Percentiles rank a stretch among this genome's conserved stretches.
phyloP scores from a whole-genome alignment of 2,888 invertebrate genomes.

The Patella ulyssiponensis region DNA sequence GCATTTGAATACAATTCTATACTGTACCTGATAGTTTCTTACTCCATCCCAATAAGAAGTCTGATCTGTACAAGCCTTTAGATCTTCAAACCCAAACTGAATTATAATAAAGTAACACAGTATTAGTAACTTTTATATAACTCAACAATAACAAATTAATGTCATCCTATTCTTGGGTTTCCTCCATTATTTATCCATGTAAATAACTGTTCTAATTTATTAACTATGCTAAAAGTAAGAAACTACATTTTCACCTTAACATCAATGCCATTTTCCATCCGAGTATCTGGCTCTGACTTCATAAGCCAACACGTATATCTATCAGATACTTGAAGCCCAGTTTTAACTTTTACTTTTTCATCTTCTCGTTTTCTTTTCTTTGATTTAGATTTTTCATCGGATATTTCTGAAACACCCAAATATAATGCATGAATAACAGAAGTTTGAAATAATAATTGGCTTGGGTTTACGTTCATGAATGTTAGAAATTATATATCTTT shows the following conservation, averaged over 20 bases:
- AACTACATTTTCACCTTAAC: constrained; percentile 54
- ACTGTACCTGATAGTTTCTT: constrained; percentile 67
- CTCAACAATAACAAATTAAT: background rate
- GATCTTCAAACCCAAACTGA: constrained; percentile 71
- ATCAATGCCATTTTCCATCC: constrained; percentile 67
- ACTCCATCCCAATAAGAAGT: constrained; percentile 73
- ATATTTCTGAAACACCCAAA: too few species aligned
- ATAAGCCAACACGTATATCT: constrained; percentile 57
- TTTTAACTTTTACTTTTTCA: too few species aligned
- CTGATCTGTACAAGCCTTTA: constrained; percentile 64
- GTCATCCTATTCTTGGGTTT: background rate
- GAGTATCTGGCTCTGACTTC: constrained; percentile 67
- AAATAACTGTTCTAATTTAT: background rate
- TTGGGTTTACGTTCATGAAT: too few species aligned
- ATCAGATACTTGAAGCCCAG: background rate
- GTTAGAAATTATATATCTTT: too few species aligned
- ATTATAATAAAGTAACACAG: constrained; percentile 31
- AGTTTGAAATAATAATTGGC: too few species aligned
- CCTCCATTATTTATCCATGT: background rate
- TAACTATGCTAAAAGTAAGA: too few species aligned
- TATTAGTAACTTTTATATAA: background rate
- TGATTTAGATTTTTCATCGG: too few species aligned
- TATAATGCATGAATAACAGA: too few species aligned
- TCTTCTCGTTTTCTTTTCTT: too few species aligned
- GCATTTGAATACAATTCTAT: too few species aligned